Conservation (phyloP, 1,140 invertebrate genomes). For the Colletes latitarsis region DNA sequence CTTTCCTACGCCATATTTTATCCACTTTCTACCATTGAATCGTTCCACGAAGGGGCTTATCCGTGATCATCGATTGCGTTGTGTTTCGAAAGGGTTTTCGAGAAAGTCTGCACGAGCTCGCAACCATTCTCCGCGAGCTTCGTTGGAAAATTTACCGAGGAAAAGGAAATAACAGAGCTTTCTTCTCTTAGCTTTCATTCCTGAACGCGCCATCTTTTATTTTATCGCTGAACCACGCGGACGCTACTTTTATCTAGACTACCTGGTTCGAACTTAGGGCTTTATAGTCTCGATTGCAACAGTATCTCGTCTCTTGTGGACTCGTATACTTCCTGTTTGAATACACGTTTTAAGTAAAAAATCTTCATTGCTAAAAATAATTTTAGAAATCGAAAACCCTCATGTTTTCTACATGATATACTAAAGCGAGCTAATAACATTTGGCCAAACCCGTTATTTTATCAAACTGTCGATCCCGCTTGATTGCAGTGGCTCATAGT, state of each 20-base stretch:
- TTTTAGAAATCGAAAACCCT: too few species aligned
- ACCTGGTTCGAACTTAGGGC: too few species aligned
- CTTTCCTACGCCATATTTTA: conserved; percentile 2
- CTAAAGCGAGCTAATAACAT: conserved; percentile 1
- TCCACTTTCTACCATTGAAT: background rate
- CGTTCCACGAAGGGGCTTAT: background rate
- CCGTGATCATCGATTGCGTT: background rate
- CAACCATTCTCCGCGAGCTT: background rate
- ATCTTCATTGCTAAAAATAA: too few species aligned
- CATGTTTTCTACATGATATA: too few species aligned
- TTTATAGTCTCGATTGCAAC: too few species aligned
- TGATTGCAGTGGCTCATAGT: background rate
- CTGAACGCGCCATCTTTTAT: background rate
- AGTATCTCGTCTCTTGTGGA: too few species aligned
- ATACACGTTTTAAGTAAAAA: too few species aligned
- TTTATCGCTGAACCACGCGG: too few species aligned
- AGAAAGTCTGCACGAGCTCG: background rate
- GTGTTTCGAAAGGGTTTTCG: background rate
- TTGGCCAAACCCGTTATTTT: conserved; percentile 6
- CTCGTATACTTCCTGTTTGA: too few species aligned
- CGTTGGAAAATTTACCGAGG: background rate
- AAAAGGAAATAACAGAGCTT: background rate
- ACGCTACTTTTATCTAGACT: background rate
- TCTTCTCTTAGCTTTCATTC: background rate
- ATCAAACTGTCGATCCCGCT: background rate